Percentiles rank a stretch among this genome's conserved stretches.
Conservation (phyloP, 2,797 vertebrate genomes). For the Acanthiza pusilla region DNA sequence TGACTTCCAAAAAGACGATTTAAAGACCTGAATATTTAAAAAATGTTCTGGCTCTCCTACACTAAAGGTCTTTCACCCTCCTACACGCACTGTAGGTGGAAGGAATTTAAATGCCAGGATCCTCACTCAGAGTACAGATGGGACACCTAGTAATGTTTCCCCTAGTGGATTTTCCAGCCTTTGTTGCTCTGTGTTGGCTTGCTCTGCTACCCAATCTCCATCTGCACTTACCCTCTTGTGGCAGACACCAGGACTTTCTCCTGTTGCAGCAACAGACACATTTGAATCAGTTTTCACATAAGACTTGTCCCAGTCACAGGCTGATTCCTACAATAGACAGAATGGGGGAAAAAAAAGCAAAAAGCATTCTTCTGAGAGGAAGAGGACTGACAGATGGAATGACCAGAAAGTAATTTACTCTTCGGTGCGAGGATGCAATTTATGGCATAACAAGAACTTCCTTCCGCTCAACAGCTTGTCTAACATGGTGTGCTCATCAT, state of each 20-base stretch:
- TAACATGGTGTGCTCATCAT: neutral
- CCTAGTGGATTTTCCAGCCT: neutral
- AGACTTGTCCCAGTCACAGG: neutral
- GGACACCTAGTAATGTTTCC: neutral
- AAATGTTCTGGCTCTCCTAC: neutral
- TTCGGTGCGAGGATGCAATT: neutral
- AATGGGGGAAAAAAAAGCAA: neutral
- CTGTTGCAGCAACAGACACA: neutral
- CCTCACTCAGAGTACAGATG: neutral
- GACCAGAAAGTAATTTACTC: neutral
- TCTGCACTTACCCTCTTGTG: neutral
- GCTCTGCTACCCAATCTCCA: neutral
- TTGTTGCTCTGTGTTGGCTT: neutral
- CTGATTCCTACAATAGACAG: neutral
- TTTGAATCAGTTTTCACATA: neutral
- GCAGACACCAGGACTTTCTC: neutral
- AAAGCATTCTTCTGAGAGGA: neutral
- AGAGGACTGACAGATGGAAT: neutral
- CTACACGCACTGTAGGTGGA: neutral
- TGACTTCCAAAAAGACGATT: neutral
- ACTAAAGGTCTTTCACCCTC: neutral
- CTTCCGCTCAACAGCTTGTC: neutral
- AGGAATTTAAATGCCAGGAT: neutral
- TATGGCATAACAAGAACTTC: neutral
- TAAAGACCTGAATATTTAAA: neutral